These are phyloP conservation scores for Chauna torquata DNA, from an alignment of 2,113 vertebrate species.

Conservation along the genomic window DNA sequence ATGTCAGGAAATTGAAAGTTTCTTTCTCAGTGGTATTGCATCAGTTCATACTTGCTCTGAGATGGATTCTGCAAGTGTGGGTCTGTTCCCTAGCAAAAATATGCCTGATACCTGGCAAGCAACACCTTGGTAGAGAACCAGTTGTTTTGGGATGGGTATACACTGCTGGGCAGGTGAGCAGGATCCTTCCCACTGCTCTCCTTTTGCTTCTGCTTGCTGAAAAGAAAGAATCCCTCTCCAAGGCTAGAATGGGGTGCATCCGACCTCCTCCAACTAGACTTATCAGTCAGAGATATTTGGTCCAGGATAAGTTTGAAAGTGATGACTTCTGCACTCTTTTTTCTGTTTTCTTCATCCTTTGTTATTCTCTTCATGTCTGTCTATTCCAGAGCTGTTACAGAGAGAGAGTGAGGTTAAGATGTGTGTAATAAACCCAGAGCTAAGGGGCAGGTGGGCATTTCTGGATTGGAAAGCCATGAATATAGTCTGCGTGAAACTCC, in stretches of 20 bases:
- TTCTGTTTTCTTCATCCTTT: background rate
- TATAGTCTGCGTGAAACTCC: background rate
- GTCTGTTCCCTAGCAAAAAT: background rate
- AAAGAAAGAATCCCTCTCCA: background rate
- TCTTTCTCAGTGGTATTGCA: background rate
- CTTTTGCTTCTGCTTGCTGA: background rate
- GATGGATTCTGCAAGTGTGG: background rate
- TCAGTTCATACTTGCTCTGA: too few species aligned
- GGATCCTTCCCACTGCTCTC: background rate
- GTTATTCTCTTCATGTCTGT: background rate
- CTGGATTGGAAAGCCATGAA: background rate
- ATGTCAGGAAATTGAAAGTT: background rate
- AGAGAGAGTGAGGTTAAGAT: background rate
- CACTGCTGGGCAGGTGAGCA: background rate
- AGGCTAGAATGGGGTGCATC: fast-evolving
- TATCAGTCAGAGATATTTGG: background rate
- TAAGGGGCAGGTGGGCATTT: background rate
- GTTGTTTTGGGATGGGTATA: background rate
- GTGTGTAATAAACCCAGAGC: background rate
- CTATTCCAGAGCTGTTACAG: background rate
- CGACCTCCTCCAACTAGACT: background rate
- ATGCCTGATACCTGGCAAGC: background rate
- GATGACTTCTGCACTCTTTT: background rate
- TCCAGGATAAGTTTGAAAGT: background rate
- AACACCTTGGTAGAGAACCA: background rate